A percentile compares a stretch with the other conserved stretches of the same genome.
Conservation (phyloP, 2,888 invertebrate species). For the Thereva unica region DNA sequence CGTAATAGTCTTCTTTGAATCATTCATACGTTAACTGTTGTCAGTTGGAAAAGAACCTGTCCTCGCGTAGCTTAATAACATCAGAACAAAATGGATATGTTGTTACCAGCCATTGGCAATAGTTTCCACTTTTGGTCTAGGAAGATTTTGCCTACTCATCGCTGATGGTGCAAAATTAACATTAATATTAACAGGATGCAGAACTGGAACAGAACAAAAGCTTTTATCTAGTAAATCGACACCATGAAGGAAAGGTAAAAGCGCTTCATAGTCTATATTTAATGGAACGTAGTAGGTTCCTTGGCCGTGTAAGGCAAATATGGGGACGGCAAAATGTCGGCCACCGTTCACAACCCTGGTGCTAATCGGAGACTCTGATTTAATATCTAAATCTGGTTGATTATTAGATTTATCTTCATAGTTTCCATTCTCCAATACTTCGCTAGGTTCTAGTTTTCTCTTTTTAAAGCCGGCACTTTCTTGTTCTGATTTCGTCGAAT, state of each 20-base stretch:
- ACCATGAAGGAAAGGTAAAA: slow-evolving; percentile 71
- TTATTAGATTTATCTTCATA: slow-evolving; percentile 8
- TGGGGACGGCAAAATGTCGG: slow-evolving; percentile 68
- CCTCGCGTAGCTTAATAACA: neutral
- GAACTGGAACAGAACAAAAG: slow-evolving; percentile 61
- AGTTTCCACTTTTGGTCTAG: slow-evolving; percentile 54
- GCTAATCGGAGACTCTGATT: slow-evolving; percentile 40
- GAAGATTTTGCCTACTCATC: slow-evolving; percentile 38
- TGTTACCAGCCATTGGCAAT: slow-evolving; percentile 56
- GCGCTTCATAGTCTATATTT: slow-evolving; percentile 73
- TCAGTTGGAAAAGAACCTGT: too few relatives aligned
- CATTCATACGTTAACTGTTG: neutral
- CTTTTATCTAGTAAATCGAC: slow-evolving; percentile 63
- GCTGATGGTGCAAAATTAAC: slow-evolving; percentile 69
- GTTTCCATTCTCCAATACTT: slow-evolving; percentile 5
- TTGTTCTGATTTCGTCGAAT: slow-evolving; percentile 8
- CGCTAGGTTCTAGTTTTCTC: slow-evolving; percentile 23
- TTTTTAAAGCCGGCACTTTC: slow-evolving; percentile 23
- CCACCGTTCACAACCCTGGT: slow-evolving; percentile 38
- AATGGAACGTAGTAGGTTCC: slow-evolving; percentile 88
- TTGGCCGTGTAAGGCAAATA: slow-evolving; percentile 87
- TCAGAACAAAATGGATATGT: slow-evolving; percentile 23
- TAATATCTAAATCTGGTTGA: slow-evolving; percentile 29
- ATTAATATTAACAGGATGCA: slow-evolving; percentile 88
- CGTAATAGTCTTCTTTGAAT: slow-evolving; percentile 13